Conservation (phyloP, 2,113 vertebrate genomes). For the Gadus macrocephalus region DNA sequence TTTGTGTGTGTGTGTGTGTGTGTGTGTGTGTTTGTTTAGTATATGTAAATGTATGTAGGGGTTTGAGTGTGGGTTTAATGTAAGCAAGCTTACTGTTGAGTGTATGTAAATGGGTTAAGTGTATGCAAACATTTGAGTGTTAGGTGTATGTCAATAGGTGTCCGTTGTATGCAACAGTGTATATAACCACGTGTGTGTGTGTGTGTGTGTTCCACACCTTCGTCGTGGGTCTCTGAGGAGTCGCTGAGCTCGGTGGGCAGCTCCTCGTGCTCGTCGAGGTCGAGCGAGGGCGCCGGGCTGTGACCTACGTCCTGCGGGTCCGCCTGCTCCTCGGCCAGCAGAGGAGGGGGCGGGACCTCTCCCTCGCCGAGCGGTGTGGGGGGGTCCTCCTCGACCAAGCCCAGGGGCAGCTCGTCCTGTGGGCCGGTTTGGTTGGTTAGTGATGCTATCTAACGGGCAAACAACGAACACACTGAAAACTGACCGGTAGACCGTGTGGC, state of each 20-base stretch:
- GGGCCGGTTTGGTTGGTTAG: slow-evolving; percentile 9
- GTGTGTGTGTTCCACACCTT: slow-evolving; percentile 59
- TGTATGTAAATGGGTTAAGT: not conserved
- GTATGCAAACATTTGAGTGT: not conserved
- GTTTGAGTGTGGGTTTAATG: not conserved
- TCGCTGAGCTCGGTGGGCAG: slow-evolving; percentile 82
- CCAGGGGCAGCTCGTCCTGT: slow-evolving; percentile 74
- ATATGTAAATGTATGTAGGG: not conserved
- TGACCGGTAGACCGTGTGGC: no score
- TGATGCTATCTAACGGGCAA: no score
- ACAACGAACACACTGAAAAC: no score
- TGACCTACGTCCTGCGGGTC: slow-evolving; percentile 53
- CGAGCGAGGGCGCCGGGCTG: slow-evolving; percentile 72
- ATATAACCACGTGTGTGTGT: not conserved
- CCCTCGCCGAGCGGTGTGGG: slow-evolving; percentile 51
- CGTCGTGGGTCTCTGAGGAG: slow-evolving; percentile 81
- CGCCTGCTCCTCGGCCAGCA: slow-evolving; percentile 16
- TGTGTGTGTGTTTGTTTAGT: not conserved
- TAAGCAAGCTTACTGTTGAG: not conserved
- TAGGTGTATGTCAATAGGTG: not conserved
- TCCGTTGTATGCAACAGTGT: not conserved
- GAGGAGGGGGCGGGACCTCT: slow-evolving; percentile 47
- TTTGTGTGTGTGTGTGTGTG: not conserved
- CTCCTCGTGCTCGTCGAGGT: slow-evolving; percentile 82
- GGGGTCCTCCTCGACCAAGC: slow-evolving; percentile 55